Evolutionary conservation across 2,888 invertebrate genomes (phyloP).

Genomic region (Drosophila peninsularis): DNA sequence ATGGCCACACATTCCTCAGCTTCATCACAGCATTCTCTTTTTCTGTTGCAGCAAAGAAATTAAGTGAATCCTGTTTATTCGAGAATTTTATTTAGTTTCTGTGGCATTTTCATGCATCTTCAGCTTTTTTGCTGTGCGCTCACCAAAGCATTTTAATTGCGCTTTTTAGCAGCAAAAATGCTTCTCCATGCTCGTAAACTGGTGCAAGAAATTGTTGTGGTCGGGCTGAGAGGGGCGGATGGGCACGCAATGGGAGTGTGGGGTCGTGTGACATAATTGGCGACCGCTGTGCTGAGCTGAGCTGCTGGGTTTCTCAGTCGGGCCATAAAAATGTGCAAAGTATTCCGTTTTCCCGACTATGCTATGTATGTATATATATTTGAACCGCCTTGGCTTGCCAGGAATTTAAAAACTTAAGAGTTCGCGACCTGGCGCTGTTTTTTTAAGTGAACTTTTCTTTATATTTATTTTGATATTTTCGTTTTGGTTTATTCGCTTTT

Average conservation of each 20-base stretch:
- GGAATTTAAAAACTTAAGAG: slow-evolving; percentile 18
- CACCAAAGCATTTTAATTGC: slow-evolving; percentile 29
- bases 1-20: slow-evolving; percentile 37
- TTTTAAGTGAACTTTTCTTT: slow-evolving; percentile 55
- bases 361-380: slow-evolving; percentile 7
- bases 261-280: slow-evolving; percentile 62
- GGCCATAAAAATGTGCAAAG: slow-evolving; percentile 74
- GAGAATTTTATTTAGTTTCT: slow-evolving; percentile 11
- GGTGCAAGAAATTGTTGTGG: slow-evolving; percentile 57
- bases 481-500: slow-evolving; percentile 44
- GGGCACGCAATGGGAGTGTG: background rate
- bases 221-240: background rate
- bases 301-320: slow-evolving; percentile 36
- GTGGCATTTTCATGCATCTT: slow-evolving; percentile 22
- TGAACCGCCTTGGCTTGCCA: slow-evolving; percentile 6
- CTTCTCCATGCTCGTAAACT: slow-evolving; percentile 67
- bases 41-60: slow-evolving; percentile 3
- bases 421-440: slow-evolving; percentile 17
- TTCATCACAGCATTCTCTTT: background rate
- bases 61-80: slow-evolving; percentile 23
- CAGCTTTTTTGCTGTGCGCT: slow-evolving; percentile 7
- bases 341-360: slow-evolving; percentile 38
- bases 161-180: slow-evolving; percentile 19
- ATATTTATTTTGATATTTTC: slow-evolving; percentile 47
- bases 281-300: slow-evolving; percentile 27